phyloP scores from a whole-genome alignment of 2,888 invertebrate species.

The Agrotis ipsilon region DNA sequence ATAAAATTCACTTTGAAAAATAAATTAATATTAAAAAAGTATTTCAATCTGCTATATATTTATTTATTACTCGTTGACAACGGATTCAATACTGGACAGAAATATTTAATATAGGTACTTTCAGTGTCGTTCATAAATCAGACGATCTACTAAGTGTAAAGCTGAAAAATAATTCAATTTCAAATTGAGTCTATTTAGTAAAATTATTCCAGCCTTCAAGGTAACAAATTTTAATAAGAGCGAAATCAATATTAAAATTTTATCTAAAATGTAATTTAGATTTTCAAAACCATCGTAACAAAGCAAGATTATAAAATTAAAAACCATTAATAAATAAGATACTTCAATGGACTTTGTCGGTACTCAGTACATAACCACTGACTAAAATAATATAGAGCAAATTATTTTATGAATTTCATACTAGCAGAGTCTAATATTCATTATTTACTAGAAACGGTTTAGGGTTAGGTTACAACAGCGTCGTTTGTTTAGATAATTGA shows the following conservation, averaged over 20 bases:
- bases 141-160: no score
- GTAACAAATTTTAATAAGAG: neutral
- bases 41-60: neutral
- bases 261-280: neutral
- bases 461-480: neutral
- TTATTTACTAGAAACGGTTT: conserved; percentile 2
- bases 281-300: neutral
- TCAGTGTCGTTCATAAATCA: no score
- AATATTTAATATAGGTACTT: no score
- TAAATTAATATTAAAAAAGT: neutral
- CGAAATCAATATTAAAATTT: neutral
- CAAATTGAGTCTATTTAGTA: no score
- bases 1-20: neutral
- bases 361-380: neutral
- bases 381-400: neutral
- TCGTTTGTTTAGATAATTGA: neutral
- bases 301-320: neutral
- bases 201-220: neutral
- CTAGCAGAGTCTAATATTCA: neutral
- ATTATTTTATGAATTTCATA: conserved; percentile 9
- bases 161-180: no score
- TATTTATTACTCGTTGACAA: no score
- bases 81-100: no score
- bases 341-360: neutral
- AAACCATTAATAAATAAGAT: neutral